A percentile compares a stretch with the other conserved stretches of the same genome.
phyloP scores from a whole-genome alignment of 2,113 vertebrate species.

The Prolemur simus region DNA sequence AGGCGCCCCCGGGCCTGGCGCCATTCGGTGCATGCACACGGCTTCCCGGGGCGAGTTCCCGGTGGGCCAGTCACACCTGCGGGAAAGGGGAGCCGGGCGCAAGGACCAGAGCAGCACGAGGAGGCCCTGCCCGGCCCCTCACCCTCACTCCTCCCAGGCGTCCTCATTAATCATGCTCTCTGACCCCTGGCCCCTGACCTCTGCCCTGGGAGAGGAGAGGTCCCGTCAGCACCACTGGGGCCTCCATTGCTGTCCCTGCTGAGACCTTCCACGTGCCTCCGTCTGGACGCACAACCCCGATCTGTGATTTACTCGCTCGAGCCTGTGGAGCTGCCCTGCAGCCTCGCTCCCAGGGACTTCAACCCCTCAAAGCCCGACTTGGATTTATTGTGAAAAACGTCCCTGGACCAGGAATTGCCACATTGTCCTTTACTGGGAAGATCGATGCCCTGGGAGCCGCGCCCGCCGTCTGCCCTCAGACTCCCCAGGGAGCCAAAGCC shows the following conservation, averaged over 20 bases:
- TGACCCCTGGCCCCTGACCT: neutral
- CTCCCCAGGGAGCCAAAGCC: neutral
- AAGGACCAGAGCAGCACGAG: neutral
- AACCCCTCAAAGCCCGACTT: neutral
- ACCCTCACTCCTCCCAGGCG: neutral
- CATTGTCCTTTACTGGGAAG: neutral
- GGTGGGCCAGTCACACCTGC: rapidly evolving
- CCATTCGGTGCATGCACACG: neutral
- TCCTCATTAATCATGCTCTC: rapidly evolving
- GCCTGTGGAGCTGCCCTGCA: constrained; percentile 9
- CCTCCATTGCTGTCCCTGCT: neutral
- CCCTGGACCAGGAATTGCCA: neutral
- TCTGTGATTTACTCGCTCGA: neutral
- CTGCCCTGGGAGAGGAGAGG: neutral
- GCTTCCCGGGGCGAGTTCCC: neutral
- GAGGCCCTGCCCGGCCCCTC: too few species aligned
- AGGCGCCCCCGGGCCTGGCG: rapidly evolving
- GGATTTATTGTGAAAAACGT: neutral
- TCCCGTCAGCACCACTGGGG: neutral
- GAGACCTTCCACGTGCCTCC: neutral
- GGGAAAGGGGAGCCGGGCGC: rapidly evolving
- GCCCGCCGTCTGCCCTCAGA: neutral
- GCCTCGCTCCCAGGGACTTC: constrained; percentile 21
- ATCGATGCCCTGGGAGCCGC: neutral
- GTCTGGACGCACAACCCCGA: neutral